Percentiles rank a stretch among this genome's conserved stretches.
Evolutionary conservation across 2,113 vertebrate species (phyloP).

Genomic region (Salminus brasiliensis): DNA sequence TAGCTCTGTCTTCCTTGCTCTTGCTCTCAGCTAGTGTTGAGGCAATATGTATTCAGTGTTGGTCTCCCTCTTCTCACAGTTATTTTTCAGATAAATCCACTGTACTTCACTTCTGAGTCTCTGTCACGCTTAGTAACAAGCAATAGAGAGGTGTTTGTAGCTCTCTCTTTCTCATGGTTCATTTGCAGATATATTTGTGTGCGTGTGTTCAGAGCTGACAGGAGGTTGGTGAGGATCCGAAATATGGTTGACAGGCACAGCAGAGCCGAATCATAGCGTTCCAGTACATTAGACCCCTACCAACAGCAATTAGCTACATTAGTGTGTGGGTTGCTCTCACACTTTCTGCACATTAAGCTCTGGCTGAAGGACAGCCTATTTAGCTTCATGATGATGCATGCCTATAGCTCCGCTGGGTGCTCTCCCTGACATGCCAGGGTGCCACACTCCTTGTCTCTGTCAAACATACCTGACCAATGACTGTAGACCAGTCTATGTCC

Average conservation of each 20-base stretch:
- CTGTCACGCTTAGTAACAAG: conserved; percentile 18
- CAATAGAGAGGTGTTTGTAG: neutral
- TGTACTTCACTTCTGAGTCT: conserved; percentile 20
- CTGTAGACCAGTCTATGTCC: too few species aligned
- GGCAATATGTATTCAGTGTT: conserved; percentile 27
- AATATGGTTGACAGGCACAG: conserved; percentile 26
- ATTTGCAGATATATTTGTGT: neutral
- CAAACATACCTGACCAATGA: neutral
- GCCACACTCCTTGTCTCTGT: neutral
- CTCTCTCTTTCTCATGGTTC: conserved; percentile 2
- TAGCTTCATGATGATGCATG: conserved; percentile 8
- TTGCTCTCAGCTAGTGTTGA: neutral
- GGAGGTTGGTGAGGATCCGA: conserved; percentile 5
- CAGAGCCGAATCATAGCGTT: conserved; percentile 21
- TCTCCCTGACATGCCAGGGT: neutral
- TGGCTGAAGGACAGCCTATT: conserved; percentile 15
- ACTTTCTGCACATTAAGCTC: neutral
- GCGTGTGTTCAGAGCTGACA: neutral
- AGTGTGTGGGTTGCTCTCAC: neutral
- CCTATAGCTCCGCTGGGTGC: neutral
- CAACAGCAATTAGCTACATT: conserved; percentile 40
- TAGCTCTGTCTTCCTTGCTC: conserved; percentile 1
- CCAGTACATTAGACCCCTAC: conserved; percentile 42
- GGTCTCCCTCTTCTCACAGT: neutral
- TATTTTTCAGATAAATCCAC: conserved; percentile 24